Percentiles rank a stretch among this genome's conserved stretches.
Conservation (phyloP, 2,113 vertebrate genomes). For the Lophura nycthemera region DNA sequence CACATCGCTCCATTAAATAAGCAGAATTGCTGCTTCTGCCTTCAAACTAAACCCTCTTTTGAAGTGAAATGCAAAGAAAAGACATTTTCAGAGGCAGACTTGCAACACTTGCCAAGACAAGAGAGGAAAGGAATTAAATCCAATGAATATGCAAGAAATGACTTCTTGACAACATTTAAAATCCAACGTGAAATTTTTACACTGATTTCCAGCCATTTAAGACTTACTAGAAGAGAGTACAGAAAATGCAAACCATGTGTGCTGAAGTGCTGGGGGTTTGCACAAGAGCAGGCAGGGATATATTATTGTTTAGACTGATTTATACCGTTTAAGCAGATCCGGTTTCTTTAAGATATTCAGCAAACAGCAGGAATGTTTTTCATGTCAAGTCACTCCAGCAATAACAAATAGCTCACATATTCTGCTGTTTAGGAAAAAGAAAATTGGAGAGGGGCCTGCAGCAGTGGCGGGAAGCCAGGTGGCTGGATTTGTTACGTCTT, state of each 20-base stretch:
- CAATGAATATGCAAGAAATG: conserved; percentile 34
- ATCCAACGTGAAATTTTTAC: conserved; percentile 49
- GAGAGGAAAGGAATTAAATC: conserved; percentile 56
- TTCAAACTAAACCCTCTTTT: conserved; percentile 18
- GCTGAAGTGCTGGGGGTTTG: conserved; percentile 32
- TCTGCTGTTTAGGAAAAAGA: conserved; percentile 65
- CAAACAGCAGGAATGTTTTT: conserved; percentile 60
- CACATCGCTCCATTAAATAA: not conserved
- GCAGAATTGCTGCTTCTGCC: not conserved
- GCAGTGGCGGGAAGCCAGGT: conserved; percentile 34
- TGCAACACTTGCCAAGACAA: not conserved
- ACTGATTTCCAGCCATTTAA: conserved; percentile 57
- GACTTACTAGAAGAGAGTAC: conserved; percentile 41
- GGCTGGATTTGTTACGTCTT: conserved; percentile 52
- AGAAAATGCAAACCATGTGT: conserved; percentile 62
- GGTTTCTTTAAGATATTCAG: conserved; percentile 64
- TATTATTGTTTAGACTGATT: conserved; percentile 61
- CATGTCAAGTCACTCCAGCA: conserved; percentile 54
- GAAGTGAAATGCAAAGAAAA: conserved; percentile 14
- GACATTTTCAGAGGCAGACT: not conserved
- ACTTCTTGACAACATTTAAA: conserved; percentile 44
- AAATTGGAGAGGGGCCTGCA: conserved; percentile 48
- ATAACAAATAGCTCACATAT: conserved; percentile 65
- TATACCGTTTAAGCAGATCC: conserved; percentile 47
- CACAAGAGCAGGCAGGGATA: conserved; percentile 57